Evolutionary conservation across 2,797 vertebrate species (phyloP).

Genomic region (Megaceryle alcyon): DNA sequence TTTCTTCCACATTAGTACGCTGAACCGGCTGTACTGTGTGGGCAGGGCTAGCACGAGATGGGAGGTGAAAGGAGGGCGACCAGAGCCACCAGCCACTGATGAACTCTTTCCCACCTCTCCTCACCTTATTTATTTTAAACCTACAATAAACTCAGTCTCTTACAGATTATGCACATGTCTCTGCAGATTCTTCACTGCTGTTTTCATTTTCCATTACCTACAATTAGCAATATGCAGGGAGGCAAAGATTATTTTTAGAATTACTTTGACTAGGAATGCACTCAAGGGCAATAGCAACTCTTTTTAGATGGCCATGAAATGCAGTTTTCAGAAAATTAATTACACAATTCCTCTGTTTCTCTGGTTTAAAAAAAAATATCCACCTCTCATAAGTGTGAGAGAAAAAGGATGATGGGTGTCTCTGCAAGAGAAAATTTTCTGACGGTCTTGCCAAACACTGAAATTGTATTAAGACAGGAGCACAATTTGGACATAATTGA

Average conservation of each 20-base stretch:
- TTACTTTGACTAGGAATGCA: neutral
- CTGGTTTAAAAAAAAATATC: neutral
- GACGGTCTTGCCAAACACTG: neutral
- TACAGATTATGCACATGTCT: fast-evolving
- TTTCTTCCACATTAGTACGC: neutral
- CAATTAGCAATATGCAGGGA: neutral
- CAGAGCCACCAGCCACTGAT: neutral
- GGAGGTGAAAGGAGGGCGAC: neutral
- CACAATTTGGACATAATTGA: neutral
- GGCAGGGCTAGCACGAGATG: neutral
- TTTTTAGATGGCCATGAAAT: neutral
- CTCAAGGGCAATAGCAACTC: neutral
- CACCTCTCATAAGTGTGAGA: neutral
- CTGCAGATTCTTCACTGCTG: neutral
- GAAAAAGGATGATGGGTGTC: neutral
- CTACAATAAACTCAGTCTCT: neutral
- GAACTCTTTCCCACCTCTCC: neutral
- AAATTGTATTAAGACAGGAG: neutral
- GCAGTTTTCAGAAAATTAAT: neutral
- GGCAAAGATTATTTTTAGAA: neutral
- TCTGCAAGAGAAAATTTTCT: neutral
- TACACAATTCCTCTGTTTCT: neutral
- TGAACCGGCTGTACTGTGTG: fast-evolving
- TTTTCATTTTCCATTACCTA: neutral
- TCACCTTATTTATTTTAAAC: neutral